Evolutionary conservation across 2,888 invertebrate genomes (phyloP).

Genomic region (Spodoptera littoralis): DNA sequence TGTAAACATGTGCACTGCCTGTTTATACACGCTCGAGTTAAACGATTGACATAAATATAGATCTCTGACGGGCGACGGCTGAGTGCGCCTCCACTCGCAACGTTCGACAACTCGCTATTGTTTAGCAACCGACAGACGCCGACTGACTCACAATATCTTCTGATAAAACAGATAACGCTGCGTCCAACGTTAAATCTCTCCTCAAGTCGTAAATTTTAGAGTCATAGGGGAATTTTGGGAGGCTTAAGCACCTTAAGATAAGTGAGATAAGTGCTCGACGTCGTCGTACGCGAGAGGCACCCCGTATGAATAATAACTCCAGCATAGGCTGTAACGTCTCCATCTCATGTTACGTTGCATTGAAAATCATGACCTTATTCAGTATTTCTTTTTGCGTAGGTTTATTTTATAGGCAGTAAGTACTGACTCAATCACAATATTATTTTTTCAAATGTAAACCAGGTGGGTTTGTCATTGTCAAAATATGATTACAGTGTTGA

Average conservation of each 20-base stretch:
- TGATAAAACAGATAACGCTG: constrained; percentile 84
- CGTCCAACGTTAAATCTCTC: constrained; percentile 81
- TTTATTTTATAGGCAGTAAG: background rate
- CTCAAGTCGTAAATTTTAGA: constrained; percentile 85
- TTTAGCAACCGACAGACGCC: constrained; percentile 71
- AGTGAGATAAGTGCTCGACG: constrained; percentile 83
- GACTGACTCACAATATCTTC: constrained; percentile 77
- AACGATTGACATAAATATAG: constrained; percentile 61
- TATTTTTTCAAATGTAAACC: too few relatives aligned
- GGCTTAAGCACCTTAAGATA: constrained; percentile 87
- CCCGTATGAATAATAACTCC: constrained; percentile 69
- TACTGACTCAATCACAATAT: background rate
- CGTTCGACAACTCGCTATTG: constrained; percentile 69
- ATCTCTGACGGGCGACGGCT: constrained; percentile 35
- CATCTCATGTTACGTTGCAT: constrained; percentile 22
- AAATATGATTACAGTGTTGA: too few relatives aligned
- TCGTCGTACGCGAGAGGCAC: constrained; percentile 68
- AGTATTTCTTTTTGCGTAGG: constrained; percentile 27
- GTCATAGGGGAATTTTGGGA: constrained; percentile 84
- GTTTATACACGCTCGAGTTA: constrained; percentile 56
- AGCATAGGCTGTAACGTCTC: constrained; percentile 28
- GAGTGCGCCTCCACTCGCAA: constrained; percentile 34
- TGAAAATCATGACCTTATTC: constrained; percentile 31
- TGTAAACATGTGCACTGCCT: constrained; percentile 58
- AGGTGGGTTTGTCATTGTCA: too few relatives aligned